These are phyloP conservation scores for Zaprionus camerounensis DNA, from an alignment of 1,140 invertebrate species.

Conservation along the genomic window DNA sequence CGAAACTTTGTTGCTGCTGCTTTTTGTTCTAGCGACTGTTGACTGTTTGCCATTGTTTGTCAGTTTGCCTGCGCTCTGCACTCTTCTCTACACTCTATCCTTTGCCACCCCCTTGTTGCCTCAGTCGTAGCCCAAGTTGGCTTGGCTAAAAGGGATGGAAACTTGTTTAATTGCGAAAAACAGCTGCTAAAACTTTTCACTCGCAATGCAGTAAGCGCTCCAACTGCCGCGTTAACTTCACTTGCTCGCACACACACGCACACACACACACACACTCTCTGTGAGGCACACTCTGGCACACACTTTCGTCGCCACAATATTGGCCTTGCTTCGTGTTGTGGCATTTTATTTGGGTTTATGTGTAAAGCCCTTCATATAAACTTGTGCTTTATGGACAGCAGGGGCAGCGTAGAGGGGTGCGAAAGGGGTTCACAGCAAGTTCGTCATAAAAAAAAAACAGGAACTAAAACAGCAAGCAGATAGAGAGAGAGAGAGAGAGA, in stretches of 20 bases:
- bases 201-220: slow-evolving; percentile 41
- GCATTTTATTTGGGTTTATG: slow-evolving; percentile 73
- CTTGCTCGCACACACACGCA: slow-evolving; percentile 17
- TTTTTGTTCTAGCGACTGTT: slow-evolving; percentile 25
- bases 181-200: slow-evolving; percentile 65
- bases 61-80: slow-evolving; percentile 19
- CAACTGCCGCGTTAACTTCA: slow-evolving; percentile 37
- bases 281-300: neutral
- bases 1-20: slow-evolving; percentile 31
- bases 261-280: slow-evolving; percentile 12
- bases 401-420: neutral
- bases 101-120: neutral
- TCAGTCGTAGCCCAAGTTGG: slow-evolving; percentile 3
- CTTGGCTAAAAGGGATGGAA: slow-evolving; percentile 44
- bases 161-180: slow-evolving; percentile 74
- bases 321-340: slow-evolving; percentile 65
- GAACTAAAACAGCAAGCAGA: slow-evolving; percentile 1
- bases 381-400: slow-evolving; percentile 60
- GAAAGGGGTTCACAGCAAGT: neutral
- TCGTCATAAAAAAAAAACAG: slow-evolving; percentile 41
- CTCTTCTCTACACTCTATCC: neutral
- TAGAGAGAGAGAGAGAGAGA: too few species aligned
- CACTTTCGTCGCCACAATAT: slow-evolving; percentile 42
- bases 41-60: slow-evolving; percentile 31
- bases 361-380: slow-evolving; percentile 67